Base-by-base conservation (phyloP, 1,140 invertebrate species). In the Brachionus rubens region DNA sequence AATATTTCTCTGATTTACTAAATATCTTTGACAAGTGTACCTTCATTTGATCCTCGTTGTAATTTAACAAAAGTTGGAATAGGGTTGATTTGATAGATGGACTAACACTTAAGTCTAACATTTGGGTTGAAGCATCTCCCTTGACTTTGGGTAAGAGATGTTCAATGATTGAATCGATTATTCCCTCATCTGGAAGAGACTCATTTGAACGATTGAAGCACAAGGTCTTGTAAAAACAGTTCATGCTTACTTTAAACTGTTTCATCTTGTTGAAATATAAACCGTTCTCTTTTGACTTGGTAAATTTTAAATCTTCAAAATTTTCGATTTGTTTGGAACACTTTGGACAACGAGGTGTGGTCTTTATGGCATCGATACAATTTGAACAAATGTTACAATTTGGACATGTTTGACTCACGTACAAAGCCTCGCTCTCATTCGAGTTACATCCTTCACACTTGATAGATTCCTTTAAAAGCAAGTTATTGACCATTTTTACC, bases 61-160 rank as follows among this genome's bases (percentile, higher is more conserved):
- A 65, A 65, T 65, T 65, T 24, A 65, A 26, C 6, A 65, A n/a
- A 6, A 65, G 24, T 43, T 65, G 59, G 43, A 65, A 65, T 41
- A 65, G 43, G 0, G 59, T 41, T 43, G 59, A 65, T 36, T 65
- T 65, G 2, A 65, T 65, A 12, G 59, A 65, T 21, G 59, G 59
- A 3, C 6, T 65, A 14, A 43, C n/a, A 24, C 30, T 43, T 10
- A 65, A 65, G 24, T 65, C 59, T 14, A 65, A 43, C 26, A 24
- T 26, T 43, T 9, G 2, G 12, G 9, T 12, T 9, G 3, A 24
- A n/a, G 7, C 21, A 12, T 65, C 59, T 10, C 1, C 7, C 19
- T 43, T 65, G 36, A 3, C 21, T 28, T 24, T 65, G 10, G 59
- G 59, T 12, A 65, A n/a, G 9, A 65, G 16, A 28, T 43, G 9